phyloP scores from a whole-genome alignment of 2,888 invertebrate species.

The Ypsolopha scabrella region DNA sequence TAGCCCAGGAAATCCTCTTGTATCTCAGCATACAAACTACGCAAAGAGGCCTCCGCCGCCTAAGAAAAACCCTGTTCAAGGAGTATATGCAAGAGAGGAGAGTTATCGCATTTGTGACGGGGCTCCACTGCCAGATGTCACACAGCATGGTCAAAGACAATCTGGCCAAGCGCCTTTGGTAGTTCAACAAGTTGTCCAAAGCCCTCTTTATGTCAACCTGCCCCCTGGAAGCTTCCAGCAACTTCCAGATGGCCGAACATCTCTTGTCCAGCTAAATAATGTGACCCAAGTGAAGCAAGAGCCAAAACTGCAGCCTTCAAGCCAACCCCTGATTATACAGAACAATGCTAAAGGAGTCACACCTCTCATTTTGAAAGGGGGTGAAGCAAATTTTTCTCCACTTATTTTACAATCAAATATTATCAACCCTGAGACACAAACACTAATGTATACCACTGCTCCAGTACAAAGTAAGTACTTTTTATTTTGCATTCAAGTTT shows the following conservation, averaged over 20 bases:
- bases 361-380: conserved; percentile 50
- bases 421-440: conserved; percentile 59
- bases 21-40: conserved; percentile 31
- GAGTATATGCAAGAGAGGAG: conserved; percentile 38
- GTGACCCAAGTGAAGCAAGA: conserved; percentile 29
- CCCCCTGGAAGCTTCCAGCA: conserved; percentile 41
- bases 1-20: conserved; percentile 42
- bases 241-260: conserved; percentile 33
- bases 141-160: conserved; percentile 32
- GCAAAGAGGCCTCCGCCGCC: conserved; percentile 21
- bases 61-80: conserved; percentile 39
- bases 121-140: conserved; percentile 35
- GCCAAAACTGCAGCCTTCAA: conserved; percentile 27
- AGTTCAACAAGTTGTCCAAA: conserved; percentile 53
- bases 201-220: conserved; percentile 54
- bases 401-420: conserved; percentile 77
- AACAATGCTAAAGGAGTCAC: conserved; percentile 45
- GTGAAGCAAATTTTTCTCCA: conserved; percentile 63
- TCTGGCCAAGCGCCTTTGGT: conserved; percentile 43
- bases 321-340: conserved; percentile 45
- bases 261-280: conserved; percentile 38
- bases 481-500: not conserved
- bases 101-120: conserved; percentile 24
- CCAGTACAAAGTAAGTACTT: conserved; percentile 46
- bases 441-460: conserved; percentile 60